Percentiles rank a stretch among this genome's conserved stretches.
These are phyloP conservation scores for Trachelus tabidus DNA, from an alignment of 2,888 invertebrate species.

Conservation along the genomic window DNA sequence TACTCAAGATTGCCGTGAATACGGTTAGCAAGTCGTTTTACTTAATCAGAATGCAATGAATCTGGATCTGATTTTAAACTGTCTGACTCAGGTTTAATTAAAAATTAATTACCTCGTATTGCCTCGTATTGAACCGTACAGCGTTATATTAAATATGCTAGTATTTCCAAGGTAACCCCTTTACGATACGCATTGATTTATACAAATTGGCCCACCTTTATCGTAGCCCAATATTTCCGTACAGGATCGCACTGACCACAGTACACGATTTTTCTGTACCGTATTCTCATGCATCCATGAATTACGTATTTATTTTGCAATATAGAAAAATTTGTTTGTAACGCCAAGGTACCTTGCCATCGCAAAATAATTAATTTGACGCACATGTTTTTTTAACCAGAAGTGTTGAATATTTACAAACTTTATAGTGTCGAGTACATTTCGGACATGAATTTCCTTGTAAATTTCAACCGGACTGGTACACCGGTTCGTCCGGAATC, in stretches of 20 bases:
- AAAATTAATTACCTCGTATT: neutral
- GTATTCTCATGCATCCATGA: neutral
- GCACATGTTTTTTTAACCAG: neutral
- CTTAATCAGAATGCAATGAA: neutral
- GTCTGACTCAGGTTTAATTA: neutral
- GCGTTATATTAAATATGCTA: neutral
- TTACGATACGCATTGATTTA: neutral
- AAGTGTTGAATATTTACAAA: neutral
- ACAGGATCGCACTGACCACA: no score
- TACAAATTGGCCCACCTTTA: neutral
- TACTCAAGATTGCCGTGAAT: neutral
- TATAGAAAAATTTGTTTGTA: neutral
- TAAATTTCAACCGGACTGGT: neutral
- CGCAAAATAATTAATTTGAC: neutral
- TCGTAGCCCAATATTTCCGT: neutral
- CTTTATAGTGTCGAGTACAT: neutral
- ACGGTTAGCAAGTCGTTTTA: neutral
- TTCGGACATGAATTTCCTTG: neutral
- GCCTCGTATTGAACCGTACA: neutral
- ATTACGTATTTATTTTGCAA: neutral
- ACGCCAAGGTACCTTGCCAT: neutral
- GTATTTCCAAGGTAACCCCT: neutral
- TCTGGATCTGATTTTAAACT: neutral
- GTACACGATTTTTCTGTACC: neutral
- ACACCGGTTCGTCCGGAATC: neutral